Percentiles rank a stretch among this genome's conserved stretches.
phyloP scores from a whole-genome alignment of 2,113 vertebrate genomes.

The Hypanus sabinus region DNA sequence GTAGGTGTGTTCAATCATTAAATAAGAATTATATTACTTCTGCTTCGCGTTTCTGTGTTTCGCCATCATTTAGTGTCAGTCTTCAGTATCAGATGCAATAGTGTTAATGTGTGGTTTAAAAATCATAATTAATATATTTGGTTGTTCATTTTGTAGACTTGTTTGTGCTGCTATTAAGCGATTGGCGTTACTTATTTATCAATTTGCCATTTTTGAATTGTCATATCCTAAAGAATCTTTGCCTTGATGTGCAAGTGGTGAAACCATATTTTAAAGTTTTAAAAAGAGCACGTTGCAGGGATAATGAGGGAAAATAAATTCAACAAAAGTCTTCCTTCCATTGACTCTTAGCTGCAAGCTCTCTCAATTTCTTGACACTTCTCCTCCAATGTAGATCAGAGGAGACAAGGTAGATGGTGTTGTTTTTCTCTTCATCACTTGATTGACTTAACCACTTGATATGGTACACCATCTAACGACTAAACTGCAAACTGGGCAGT shows the following conservation, averaged over 20 bases:
- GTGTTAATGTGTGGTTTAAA: not conserved
- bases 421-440: not conserved
- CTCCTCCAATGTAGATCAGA: not conserved
- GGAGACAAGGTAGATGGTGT: not conserved
- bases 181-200: conserved; percentile 14
- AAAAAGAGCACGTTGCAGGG: not conserved
- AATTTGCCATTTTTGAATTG: not conserved
- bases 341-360: not conserved
- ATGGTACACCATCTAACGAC: not conserved
- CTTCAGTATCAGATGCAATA: no score
- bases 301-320: not conserved
- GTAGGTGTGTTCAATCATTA: not conserved
- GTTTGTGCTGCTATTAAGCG: not conserved
- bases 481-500: not conserved
- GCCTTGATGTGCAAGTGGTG: not conserved
- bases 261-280: not conserved
- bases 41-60: not conserved
- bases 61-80: not conserved
- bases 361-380: not conserved
- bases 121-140: not conserved
- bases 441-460: not conserved
- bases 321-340: not conserved
- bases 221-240: not conserved
- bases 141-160: not conserved
- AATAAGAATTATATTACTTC: not conserved